Evolutionary conservation across 2,797 vertebrate genomes (phyloP).

Genomic region (Cynopterus sphinx): DNA sequence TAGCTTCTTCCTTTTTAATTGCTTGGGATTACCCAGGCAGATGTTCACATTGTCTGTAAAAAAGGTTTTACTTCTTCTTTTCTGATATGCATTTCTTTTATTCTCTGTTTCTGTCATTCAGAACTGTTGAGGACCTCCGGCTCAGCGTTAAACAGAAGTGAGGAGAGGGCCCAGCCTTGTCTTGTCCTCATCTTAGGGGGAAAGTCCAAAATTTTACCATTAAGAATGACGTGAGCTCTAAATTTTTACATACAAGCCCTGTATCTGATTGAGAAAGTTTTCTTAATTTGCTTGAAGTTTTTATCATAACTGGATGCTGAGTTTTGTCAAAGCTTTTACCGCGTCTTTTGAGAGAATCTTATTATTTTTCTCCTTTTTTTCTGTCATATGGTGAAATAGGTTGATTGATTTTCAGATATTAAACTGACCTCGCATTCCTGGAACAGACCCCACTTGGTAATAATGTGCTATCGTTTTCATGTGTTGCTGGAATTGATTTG

Average conservation of each 20-base stretch:
- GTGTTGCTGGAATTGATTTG: not conserved
- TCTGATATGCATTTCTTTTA: not conserved
- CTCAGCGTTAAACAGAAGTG: fast-evolving
- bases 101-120: not conserved
- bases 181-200: too few relatives aligned
- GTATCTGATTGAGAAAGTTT: not conserved
- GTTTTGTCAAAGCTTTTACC: not conserved
- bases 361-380: not conserved
- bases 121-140: not conserved
- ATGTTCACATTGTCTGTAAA: not conserved
- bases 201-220: fast-evolving
- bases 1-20: not conserved
- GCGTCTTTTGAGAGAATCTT: not conserved
- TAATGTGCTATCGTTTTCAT: not conserved
- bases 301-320: not conserved
- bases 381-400: not conserved
- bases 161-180: fast-evolving
- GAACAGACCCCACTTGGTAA: not conserved
- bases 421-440: not conserved
- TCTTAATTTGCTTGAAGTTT: not conserved
- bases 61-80: not conserved
- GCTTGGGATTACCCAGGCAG: not conserved
- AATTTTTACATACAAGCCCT: not conserved
- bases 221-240: fast-evolving
- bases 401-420: not conserved